Evolutionary conservation across 2,888 invertebrate genomes (phyloP).

Genomic region (Podotricha telesiphe): DNA sequence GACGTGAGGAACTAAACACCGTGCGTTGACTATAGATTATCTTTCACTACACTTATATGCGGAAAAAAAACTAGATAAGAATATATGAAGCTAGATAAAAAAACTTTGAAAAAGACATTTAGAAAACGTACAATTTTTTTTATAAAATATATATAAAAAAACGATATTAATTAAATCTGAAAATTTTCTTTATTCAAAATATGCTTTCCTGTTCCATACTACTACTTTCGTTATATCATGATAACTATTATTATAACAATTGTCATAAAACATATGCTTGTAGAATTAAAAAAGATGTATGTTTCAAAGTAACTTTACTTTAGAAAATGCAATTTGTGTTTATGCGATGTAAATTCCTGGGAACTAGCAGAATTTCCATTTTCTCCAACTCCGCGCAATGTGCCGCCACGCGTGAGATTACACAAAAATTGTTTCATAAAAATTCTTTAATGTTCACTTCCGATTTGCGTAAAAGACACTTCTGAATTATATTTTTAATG

Average conservation of each 20-base stretch:
- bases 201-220: neutral
- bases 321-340: constrained; percentile 36
- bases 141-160: no score
- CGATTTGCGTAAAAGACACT: constrained; percentile 18
- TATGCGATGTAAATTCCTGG: constrained; percentile 35
- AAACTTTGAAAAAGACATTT: no score
- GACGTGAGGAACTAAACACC: no score
- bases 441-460: constrained; percentile 47
- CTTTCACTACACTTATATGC: no score
- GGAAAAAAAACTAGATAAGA: no score
- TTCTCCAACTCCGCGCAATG: constrained; percentile 50
- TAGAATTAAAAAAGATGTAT: constrained; percentile 19
- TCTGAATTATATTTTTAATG: constrained; percentile 17
- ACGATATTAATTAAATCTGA: neutral
- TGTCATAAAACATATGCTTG: neutral
- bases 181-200: neutral
- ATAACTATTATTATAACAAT: neutral
- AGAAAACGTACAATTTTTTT: no score
- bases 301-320: constrained; percentile 30
- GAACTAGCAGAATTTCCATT: constrained; percentile 35
- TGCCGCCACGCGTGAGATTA: constrained; percentile 65
- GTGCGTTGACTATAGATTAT: no score
- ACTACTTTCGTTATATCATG: no score
- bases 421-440: constrained; percentile 65
- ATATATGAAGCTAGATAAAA: no score